A percentile compares a stretch with the other conserved stretches of the same genome.
Conservation (phyloP, 2,888 invertebrate genomes). For the Scaptomyza caliginosa region DNA sequence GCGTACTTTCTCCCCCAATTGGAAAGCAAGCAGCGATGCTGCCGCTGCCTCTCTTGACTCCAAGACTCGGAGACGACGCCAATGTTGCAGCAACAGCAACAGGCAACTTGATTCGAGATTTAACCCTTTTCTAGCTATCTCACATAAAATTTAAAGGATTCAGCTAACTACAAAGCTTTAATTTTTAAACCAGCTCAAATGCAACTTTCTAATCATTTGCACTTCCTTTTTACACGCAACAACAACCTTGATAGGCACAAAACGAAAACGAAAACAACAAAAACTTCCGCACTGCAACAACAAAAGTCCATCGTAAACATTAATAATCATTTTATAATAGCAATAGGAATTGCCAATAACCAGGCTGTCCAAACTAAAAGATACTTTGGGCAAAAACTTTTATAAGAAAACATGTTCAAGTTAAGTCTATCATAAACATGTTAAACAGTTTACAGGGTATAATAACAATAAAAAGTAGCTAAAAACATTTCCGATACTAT, state of each 20-base stretch:
- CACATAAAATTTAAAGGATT: too few species aligned
- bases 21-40: slow-evolving; percentile 65
- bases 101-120: slow-evolving; percentile 23
- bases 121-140: too few species aligned
- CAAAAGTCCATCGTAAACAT: slow-evolving; percentile 18
- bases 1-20: slow-evolving; percentile 78
- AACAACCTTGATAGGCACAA: slow-evolving; percentile 71
- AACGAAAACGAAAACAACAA: slow-evolving; percentile 55
- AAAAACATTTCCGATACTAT: slow-evolving; percentile 56
- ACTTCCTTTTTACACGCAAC: slow-evolving; percentile 78
- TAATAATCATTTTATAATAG: slow-evolving; percentile 38
- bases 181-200: too few species aligned
- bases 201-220: slow-evolving; percentile 76
- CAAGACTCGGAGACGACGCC: slow-evolving; percentile 1
- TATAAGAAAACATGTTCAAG: neutral
- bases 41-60: slow-evolving; percentile 7
- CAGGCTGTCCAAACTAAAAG: neutral
- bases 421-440: neutral
- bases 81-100: too few species aligned
- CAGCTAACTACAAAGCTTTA: too few species aligned
- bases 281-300: slow-evolving; percentile 47
- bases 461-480: slow-evolving; percentile 14
- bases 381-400: slow-evolving; percentile 7
- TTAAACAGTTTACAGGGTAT: slow-evolving; percentile 3
- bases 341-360: slow-evolving; percentile 16